A percentile compares a stretch with the other conserved stretches of the same genome.
These are phyloP conservation scores for Otocyon megalotis DNA, from an alignment of 2,113 vertebrate species.

Conservation along the genomic window DNA sequence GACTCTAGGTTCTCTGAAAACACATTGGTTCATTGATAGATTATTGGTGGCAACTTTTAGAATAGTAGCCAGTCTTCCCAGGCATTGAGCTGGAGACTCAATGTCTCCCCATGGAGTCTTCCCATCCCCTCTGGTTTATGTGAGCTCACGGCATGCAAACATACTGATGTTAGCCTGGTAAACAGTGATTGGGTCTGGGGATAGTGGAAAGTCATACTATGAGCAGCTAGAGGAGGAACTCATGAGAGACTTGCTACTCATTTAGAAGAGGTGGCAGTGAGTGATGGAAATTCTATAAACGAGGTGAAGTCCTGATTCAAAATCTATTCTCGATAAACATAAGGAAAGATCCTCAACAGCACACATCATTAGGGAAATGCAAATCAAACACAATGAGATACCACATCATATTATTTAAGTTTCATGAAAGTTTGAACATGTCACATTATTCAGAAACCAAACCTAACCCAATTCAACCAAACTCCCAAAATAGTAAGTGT, in stretches of 20 bases:
- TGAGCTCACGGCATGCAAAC: not conserved
- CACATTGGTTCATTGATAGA: not conserved
- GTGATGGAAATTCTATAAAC: not conserved
- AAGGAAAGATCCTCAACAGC: not conserved
- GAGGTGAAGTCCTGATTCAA: not conserved
- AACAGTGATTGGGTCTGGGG: not conserved
- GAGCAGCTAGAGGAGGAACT: not conserved
- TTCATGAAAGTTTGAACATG: not conserved
- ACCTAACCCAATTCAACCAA: not conserved
- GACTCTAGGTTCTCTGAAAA: not conserved
- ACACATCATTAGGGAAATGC: not conserved
- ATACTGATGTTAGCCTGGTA: not conserved
- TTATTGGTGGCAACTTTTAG: not conserved
- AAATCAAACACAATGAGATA: not conserved
- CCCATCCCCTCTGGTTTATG: not conserved
- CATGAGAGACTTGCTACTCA: not conserved
- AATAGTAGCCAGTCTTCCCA: not conserved
- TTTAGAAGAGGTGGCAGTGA: not conserved
- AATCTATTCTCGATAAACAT: not conserved
- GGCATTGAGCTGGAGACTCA: not conserved
- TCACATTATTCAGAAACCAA: not conserved
- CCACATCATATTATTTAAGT: not conserved
- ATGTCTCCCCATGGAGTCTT: not conserved
- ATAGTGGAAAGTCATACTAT: not conserved
- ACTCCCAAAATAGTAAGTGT: not conserved